These are phyloP conservation scores for Amphiprion clarkii DNA, from an alignment of 2,797 vertebrate species.

Conservation along the genomic window DNA sequence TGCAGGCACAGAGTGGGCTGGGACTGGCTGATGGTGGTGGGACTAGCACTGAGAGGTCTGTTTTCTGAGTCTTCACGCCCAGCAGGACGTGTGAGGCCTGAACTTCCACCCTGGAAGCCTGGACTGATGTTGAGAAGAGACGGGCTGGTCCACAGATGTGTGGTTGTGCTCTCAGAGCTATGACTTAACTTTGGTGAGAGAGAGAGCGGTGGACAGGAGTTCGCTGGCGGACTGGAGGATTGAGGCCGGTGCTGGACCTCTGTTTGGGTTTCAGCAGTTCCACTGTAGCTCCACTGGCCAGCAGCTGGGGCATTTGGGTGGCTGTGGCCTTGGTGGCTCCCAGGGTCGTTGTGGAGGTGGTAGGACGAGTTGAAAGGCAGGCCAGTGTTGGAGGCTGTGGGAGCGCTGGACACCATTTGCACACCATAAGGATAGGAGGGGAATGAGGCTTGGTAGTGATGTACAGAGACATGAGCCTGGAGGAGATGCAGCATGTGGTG, in stretches of 20 bases:
- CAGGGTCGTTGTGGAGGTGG: conserved; percentile 67
- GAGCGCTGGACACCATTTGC: conserved; percentile 67
- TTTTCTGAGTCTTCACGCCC: conserved; percentile 48
- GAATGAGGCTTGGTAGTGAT: conserved; percentile 72
- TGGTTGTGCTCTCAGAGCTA: conserved; percentile 47
- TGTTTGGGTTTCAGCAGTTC: conserved; percentile 46
- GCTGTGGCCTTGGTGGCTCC: conserved; percentile 49
- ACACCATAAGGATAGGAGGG: conserved; percentile 71
- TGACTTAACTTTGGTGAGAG: conserved; percentile 52
- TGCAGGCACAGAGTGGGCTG: conserved; percentile 82
- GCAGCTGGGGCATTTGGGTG: conserved; percentile 40
- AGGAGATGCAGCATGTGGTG: conserved; percentile 92
- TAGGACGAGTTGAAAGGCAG: conserved; percentile 65
- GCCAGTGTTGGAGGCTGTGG: conserved; percentile 45
- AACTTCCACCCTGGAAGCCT: conserved; percentile 48
- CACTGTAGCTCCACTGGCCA: conserved; percentile 64
- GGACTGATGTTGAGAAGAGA: conserved; percentile 60
- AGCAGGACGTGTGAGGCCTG: conserved; percentile 35
- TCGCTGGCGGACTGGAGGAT: conserved; percentile 57
- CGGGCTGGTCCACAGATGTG: conserved; percentile 64
- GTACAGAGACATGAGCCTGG: conserved; percentile 83
- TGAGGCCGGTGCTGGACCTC: conserved; percentile 64
- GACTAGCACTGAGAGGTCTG: conserved; percentile 54
- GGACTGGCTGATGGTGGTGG: conserved; percentile 77
- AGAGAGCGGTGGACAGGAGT: conserved; percentile 55